These are phyloP conservation scores for Whitmania pigra DNA, from an alignment of 1,140 invertebrate species.

Conservation along the genomic window DNA sequence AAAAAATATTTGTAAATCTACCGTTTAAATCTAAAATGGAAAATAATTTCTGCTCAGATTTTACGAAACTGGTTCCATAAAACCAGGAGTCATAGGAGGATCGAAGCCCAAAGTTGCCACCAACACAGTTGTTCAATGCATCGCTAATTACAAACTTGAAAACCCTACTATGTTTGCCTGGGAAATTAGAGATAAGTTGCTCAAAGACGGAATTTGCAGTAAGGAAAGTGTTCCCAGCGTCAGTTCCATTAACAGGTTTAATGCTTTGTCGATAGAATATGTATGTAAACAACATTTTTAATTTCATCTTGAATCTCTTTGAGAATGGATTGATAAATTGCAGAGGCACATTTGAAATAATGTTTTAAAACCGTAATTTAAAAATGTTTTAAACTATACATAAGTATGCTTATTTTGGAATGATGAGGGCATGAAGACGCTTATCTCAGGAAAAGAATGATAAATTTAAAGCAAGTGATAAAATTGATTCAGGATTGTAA, in stretches of 20 bases:
- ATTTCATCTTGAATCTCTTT: not conserved
- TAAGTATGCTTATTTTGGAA: too few species aligned
- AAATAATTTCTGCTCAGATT: conserved; percentile 25
- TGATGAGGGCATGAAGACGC: not conserved
- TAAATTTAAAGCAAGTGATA: not conserved
- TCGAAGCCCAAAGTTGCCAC: conserved; percentile 98
- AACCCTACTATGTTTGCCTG: conserved; percentile 99
- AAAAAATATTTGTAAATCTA: not conserved
- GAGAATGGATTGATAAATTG: not conserved
- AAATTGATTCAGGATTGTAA: not conserved
- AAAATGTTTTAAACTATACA: too few species aligned
- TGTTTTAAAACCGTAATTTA: too few species aligned
- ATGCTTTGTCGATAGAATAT: not conserved
- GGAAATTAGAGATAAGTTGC: conserved; percentile 91
- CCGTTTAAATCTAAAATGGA: not conserved
- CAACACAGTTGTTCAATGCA: conserved; percentile 91
- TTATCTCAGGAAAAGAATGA: not conserved
- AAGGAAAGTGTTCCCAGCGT: conserved; percentile 97
- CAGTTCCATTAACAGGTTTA: conserved; percentile 86
- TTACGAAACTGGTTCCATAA: conserved; percentile 68
- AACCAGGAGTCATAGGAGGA: conserved; percentile 94
- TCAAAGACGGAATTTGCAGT: conserved; percentile 90
- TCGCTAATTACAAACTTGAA: conserved; percentile 91
- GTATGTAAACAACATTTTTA: not conserved
- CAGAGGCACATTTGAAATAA: too few species aligned